phyloP scores from a whole-genome alignment of 2,797 vertebrate genomes.

The Catostomus latipinnis region DNA sequence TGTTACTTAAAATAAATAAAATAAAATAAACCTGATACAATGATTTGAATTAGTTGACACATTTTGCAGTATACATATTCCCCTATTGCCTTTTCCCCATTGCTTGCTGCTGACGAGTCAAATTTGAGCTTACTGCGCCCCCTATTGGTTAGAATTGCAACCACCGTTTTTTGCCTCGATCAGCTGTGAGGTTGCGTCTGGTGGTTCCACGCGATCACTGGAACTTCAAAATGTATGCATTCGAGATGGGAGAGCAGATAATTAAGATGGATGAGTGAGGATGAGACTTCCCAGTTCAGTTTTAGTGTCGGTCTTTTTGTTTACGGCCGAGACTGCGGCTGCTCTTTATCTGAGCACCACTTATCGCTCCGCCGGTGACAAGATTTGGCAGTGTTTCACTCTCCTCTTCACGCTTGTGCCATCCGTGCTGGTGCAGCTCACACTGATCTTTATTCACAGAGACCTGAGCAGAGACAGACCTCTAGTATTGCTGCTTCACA shows the following conservation, averaged over 20 bases:
- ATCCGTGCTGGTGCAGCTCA: conserved; percentile 92
- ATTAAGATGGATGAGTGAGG: conserved; percentile 75
- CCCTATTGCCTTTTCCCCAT: no score
- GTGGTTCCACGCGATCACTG: neutral
- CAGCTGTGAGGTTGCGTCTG: conserved; percentile 17
- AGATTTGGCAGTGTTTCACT: conserved; percentile 92
- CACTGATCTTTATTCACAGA: conserved; percentile 94
- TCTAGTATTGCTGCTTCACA: conserved; percentile 91
- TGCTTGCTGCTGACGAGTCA: no score
- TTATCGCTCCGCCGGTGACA: conserved; percentile 88
- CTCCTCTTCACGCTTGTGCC: conserved; percentile 92
- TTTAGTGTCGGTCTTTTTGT: conserved; percentile 90
- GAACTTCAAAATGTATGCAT: conserved; percentile 55
- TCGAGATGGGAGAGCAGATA: conserved; percentile 55
- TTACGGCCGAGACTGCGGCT: conserved; percentile 88
- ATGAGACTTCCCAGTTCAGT: conserved; percentile 96
- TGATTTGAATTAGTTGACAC: no score
- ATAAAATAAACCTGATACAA: no score
- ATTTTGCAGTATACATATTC: no score
- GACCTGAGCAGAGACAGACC: conserved; percentile 93
- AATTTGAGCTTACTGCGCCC: conserved; percentile 58
- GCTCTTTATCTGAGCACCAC: conserved; percentile 91
- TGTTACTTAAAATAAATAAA: no score
- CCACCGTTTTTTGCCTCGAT: conserved; percentile 42
- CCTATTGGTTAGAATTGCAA: conserved; percentile 54